phyloP scores from a whole-genome alignment of 2,113 vertebrate genomes.

The Pelodiscus sinensis region DNA sequence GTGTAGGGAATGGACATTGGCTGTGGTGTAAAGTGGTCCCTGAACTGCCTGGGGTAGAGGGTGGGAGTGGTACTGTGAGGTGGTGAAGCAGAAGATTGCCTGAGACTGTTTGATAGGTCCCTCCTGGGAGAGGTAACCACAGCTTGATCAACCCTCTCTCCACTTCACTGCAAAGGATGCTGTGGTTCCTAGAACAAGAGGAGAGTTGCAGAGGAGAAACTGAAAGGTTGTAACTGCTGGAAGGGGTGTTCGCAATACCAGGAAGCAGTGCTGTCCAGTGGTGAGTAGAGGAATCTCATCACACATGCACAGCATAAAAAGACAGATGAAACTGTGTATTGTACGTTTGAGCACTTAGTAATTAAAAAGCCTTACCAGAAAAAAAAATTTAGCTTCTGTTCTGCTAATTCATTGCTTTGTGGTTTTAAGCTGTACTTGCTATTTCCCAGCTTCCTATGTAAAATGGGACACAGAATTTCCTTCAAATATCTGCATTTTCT shows the following conservation, averaged over 20 bases:
- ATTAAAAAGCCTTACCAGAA: constrained; percentile 9
- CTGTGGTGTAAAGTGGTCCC: neutral
- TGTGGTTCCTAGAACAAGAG: neutral
- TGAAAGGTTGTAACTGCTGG: neutral
- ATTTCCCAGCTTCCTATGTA: neutral
- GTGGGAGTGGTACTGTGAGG: neutral
- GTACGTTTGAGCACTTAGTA: constrained; percentile 1
- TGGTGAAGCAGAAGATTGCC: neutral
- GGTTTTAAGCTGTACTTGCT: constrained; percentile 7
- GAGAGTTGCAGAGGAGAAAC: neutral
- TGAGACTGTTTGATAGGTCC: neutral
- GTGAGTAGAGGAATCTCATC: neutral
- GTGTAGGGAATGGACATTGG: neutral
- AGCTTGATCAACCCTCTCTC: neutral
- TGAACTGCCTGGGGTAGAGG: neutral
- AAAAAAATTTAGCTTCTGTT: neutral
- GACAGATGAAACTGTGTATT: neutral
- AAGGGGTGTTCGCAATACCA: no score
- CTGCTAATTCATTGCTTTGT: constrained; percentile 28
- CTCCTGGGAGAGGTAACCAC: neutral
- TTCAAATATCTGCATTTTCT: neutral
- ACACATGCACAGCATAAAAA: neutral
- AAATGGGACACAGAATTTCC: neutral
- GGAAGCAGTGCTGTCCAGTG: neutral
- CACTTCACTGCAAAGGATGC: neutral